Evolutionary conservation across 2,113 vertebrate genomes (phyloP).

Genomic region (Psilopogon haemacephalus): DNA sequence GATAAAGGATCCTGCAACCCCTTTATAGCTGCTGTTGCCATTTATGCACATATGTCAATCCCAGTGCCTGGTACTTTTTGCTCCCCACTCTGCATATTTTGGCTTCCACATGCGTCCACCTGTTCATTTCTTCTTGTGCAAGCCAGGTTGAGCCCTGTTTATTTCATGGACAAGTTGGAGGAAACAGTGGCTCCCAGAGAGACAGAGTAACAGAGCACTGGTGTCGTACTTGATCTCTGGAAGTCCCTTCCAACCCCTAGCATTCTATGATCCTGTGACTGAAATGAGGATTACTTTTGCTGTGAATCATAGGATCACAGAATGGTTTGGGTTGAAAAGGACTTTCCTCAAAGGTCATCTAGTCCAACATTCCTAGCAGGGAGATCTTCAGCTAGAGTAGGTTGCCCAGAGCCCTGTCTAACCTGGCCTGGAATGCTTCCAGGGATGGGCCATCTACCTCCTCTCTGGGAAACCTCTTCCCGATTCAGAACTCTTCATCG

Average conservation of each 20-base stretch:
- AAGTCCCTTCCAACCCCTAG: no score
- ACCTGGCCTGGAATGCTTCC: background rate
- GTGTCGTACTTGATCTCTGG: no score
- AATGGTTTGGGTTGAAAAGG: background rate
- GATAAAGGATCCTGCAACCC: background rate
- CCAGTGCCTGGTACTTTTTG: background rate
- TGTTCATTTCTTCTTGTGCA: background rate
- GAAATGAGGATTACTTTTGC: background rate
- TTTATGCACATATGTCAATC: background rate
- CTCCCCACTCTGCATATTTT: background rate
- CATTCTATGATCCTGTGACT: background rate
- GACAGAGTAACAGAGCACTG: background rate
- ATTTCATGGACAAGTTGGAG: background rate
- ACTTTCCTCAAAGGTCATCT: background rate
- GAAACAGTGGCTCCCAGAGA: background rate
- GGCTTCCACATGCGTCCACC: background rate
- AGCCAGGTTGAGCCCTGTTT: background rate
- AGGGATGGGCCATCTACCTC: background rate
- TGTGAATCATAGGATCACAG: background rate
- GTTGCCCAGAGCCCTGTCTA: background rate
- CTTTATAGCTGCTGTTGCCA: background rate
- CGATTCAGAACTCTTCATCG: background rate
- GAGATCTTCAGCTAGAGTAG: background rate
- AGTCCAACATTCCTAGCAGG: background rate
- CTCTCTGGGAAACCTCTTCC: background rate